Base-by-base conservation (phyloP, 1,140 invertebrate species). In the Meteorus sp. region DNA sequence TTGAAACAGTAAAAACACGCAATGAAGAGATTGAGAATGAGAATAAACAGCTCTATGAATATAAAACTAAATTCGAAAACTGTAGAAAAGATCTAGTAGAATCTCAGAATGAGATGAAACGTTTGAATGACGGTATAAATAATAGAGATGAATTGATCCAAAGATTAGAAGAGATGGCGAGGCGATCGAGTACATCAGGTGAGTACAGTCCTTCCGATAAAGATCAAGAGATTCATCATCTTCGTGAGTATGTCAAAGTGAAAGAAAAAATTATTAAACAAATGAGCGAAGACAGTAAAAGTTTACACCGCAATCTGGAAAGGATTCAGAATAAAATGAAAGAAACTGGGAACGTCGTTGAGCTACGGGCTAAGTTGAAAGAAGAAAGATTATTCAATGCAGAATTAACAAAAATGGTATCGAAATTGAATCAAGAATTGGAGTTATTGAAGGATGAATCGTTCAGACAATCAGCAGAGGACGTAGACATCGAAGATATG, bases 231-330 rank as follows among this genome's bases (percentile, higher is more conserved):
- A 82, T 87, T 29, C 71, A 78, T 47, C 76, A 84, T 66, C 65
- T 86, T 37, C 82, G 85, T 47, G 84, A 85, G 56, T 82, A 85
- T 47, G 62, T 86, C 0, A 82, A 83, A 3, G 83, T 86, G 56
- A 84, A 82, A 54, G 84, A 86, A 13, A 76, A 79, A 13, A 73
- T 81, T 1, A 82, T 83, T 22, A 65, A 72, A 1, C 74, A 83
- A 52, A 78, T 86, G 72, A 78, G 69, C n/a, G 77, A 79, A 2
- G 82, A 86, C 41, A 80, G 77, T 19, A 80, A 80, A 50, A 79
- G 70, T 47, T 56, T 83, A 6, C 81, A 83, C 15, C 63, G 68
- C 3, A 78, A 79, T 56, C 63, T 85, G 22, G 78, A 82, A 59
- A 76, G 74, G 0, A 82, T 85, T 43, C 77, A 81, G 20, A 79